phyloP scores from a whole-genome alignment of 30 jellyfish, hydroid and myxozoan genomes.

The Mastigias papua region DNA sequence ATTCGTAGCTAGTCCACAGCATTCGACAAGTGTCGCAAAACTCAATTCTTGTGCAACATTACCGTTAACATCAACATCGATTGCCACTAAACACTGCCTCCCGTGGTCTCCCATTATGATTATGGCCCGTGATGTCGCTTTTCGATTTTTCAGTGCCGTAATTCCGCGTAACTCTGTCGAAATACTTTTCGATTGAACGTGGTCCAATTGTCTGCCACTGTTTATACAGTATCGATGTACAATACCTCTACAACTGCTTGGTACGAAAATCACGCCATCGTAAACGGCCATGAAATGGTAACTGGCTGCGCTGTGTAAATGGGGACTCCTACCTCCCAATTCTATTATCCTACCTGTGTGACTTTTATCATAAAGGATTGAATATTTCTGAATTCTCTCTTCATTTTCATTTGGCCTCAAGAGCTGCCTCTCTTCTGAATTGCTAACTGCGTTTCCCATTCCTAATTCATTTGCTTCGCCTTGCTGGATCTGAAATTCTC shows the following conservation, averaged over 20 bases:
- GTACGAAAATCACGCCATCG: background rate
- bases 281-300: background rate
- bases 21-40: background rate
- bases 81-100: background rate
- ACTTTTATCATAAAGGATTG: background rate
- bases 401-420: background rate
- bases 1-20: slow-evolving; percentile 10
- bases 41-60: background rate
- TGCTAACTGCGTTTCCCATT: background rate
- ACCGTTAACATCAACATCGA: background rate
- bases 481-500: too few relatives aligned
- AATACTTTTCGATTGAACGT: background rate
- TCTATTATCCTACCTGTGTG: background rate
- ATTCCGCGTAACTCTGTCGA: background rate
- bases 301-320: background rate
- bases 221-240: background rate
- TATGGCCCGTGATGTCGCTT: background rate
- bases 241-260: background rate
- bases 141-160: background rate
- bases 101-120: background rate
- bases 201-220: slow-evolving; percentile 4
- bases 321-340: background rate
- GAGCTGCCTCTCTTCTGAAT: background rate
- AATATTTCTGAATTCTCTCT: background rate
- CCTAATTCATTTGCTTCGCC: background rate